These are phyloP conservation scores for Morone chrysops DNA, from an alignment of 2,113 vertebrate species.

Conservation along the genomic window DNA sequence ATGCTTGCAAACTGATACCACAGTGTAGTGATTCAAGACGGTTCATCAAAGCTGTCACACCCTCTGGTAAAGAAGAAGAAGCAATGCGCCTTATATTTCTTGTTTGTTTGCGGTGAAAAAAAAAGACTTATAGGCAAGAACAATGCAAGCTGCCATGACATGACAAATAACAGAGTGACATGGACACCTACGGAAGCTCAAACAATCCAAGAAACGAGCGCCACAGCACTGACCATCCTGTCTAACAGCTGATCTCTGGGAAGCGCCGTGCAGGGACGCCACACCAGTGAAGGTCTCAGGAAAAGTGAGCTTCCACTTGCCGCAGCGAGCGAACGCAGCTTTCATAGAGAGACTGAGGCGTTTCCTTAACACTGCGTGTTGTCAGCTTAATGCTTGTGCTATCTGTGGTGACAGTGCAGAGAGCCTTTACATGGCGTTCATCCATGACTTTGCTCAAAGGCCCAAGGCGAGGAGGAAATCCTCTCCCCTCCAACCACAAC, in stretches of 20 bases:
- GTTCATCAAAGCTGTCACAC: too few species aligned
- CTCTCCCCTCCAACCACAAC: background rate
- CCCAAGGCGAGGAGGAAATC: background rate
- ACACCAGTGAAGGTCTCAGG: background rate
- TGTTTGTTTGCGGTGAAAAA: too few species aligned
- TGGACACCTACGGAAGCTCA: background rate
- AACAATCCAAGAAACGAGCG: background rate
- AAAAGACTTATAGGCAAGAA: background rate
- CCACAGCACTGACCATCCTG: background rate
- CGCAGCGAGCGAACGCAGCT: background rate
- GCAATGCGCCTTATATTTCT: too few species aligned
- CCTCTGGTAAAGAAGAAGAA: too few species aligned
- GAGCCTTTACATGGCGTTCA: background rate
- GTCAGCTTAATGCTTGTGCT: background rate
- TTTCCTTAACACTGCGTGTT: background rate
- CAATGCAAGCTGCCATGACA: background rate
- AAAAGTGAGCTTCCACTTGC: background rate
- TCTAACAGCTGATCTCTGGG: background rate
- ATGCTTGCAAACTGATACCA: too few species aligned
- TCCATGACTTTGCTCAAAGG: background rate
- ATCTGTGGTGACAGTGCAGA: background rate
- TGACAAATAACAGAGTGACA: background rate
- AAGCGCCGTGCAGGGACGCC: too few species aligned
- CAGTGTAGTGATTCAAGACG: too few species aligned
- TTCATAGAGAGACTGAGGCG: background rate